Base-by-base conservation (phyloP, 2,113 vertebrate genomes). In the Eulemur rufifrons region DNA sequence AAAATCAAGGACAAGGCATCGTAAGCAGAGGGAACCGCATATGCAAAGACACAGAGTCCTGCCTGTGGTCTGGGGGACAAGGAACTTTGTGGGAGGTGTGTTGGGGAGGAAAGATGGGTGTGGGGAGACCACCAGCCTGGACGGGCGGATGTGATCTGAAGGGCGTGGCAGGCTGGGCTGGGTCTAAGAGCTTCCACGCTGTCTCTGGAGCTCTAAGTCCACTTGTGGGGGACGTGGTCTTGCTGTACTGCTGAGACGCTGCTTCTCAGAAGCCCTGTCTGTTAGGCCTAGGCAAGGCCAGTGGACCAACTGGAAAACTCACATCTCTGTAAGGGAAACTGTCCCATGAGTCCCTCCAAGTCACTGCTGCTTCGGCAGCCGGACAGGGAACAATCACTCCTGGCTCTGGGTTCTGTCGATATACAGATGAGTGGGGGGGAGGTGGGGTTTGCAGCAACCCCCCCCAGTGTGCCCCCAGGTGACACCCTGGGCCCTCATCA, bases 61-160 rank as follows among this genome's bases (percentile, higher is more conserved):
- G 5, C 3, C 20, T 3, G 68, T 3, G 6, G 0, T n/a, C 0
- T 2, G 34, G 63, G 37, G 82, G 11, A 18, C 0, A 8, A 42
- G 3, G 61, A 54, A 6, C 68, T 32, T 45, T 11, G 45, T 2
- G 27, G 50, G 32, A 34, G 50, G 71, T 1, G 27, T 4, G 3
- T 45, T 5, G 2, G 8, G 11, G 12, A 18, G 21, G 14, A 32
- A 50, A 18, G 63, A 32, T 0, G 0, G 10, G 50, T 23, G 7
- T 1, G 32, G 23, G 21, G 4, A n/a, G 83, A 59, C 23, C 23
- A 1, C 15, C 2, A 20, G 20, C 10, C 34, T 21, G 11, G 54
- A 23, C 42, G 45, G 56, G 25, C 39, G 34, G 47, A 17, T 9
- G 21, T 14, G 13, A n/a, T 32, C 42, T 34, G 7, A 84, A 63